A percentile compares a stretch with the other conserved stretches of the same genome.
Conservation (phyloP, 1,140 invertebrate species). For the Eurosta solidaginis region DNA sequence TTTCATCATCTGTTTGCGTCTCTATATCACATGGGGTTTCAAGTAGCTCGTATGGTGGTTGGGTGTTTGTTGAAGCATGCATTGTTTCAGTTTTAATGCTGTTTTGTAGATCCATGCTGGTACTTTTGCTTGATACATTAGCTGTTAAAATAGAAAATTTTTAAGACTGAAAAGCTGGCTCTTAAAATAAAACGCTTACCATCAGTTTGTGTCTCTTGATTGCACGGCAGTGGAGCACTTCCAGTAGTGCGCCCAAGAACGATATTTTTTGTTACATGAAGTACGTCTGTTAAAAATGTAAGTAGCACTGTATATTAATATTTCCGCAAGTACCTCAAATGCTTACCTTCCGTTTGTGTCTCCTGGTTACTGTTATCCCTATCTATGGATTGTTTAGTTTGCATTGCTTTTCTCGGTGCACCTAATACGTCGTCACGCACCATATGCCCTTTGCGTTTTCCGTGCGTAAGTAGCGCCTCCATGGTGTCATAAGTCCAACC, state of each 20-base stretch:
- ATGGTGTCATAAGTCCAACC: conserved; percentile 62
- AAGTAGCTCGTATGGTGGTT: neutral
- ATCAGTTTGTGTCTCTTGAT: too few species aligned
- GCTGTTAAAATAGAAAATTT: neutral
- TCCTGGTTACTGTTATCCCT: neutral
- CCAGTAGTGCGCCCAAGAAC: too few species aligned
- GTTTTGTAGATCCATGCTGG: neutral
- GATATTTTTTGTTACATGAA: neutral
- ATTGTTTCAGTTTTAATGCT: neutral
- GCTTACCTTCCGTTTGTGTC: neutral
- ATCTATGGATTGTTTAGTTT: neutral
- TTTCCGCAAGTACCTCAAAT: neutral
- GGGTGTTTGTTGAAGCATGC: neutral
- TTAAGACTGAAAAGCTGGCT: too few species aligned
- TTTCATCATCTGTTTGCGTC: conserved; percentile 58
- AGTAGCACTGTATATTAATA: neutral
- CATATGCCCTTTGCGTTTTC: conserved; percentile 63
- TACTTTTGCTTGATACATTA: neutral
- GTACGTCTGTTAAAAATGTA: neutral
- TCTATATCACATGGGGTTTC: conserved; percentile 52
- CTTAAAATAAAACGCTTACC: too few species aligned
- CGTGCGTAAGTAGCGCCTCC: conserved; percentile 66
- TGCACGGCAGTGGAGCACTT: too few species aligned
- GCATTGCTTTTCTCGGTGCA: neutral
- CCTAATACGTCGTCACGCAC: neutral